phyloP scores from a whole-genome alignment of 2,888 invertebrate genomes.

The Drosophila helvetica region DNA sequence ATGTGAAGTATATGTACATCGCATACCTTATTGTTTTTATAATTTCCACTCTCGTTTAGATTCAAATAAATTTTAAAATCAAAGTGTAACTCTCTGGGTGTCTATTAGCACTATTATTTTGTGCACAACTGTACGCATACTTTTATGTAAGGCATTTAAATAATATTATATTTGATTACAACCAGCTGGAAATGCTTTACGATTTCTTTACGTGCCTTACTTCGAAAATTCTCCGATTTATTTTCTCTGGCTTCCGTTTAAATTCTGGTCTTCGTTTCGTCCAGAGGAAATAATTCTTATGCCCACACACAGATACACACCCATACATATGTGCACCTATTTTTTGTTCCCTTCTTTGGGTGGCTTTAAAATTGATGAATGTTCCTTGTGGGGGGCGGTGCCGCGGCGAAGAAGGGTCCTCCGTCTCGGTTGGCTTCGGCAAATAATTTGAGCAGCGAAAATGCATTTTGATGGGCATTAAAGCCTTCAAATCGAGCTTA shows the following conservation, averaged over 20 bases:
- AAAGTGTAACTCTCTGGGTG: too few relatives aligned
- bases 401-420: constrained; percentile 1
- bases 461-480: constrained; percentile 63
- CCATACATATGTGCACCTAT: neutral
- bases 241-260: constrained; percentile 49
- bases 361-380: constrained; percentile 74
- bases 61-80: too few relatives aligned
- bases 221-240: constrained; percentile 46
- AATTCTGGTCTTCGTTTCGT: constrained; percentile 31
- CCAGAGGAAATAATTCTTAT: constrained; percentile 19
- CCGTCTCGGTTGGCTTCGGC: constrained; percentile 21
- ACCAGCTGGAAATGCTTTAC: constrained; percentile 54
- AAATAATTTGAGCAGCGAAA: constrained; percentile 49
- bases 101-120: neutral
- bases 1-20: too few relatives aligned
- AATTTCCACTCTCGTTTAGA: too few relatives aligned
- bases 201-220: constrained; percentile 66
- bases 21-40: too few relatives aligned
- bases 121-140: neutral
- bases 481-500: constrained; percentile 58
- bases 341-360: constrained; percentile 18
- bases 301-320: constrained; percentile 12
- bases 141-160: constrained; percentile 64
- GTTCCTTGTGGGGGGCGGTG: constrained; percentile 10
- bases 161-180: constrained; percentile 36